phyloP scores from a whole-genome alignment of 1,140 invertebrate species.

The Amyelois transitella region DNA sequence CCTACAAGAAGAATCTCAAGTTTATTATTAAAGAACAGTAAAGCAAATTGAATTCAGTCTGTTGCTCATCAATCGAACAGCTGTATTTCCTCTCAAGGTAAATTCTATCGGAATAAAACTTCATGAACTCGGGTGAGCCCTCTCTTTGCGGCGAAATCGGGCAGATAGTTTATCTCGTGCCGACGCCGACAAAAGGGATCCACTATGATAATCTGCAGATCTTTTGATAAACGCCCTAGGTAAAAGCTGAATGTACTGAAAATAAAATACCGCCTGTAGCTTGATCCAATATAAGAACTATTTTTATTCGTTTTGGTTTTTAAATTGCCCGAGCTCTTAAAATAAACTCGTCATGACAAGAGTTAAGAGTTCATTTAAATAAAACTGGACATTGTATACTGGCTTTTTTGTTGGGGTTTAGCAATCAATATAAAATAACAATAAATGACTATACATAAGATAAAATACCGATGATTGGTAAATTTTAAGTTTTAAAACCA shows the following conservation, averaged over 20 bases:
- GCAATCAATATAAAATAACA: no score
- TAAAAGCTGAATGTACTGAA: not conserved
- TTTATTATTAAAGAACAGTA: no score
- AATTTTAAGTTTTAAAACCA: no score
- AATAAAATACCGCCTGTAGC: not conserved
- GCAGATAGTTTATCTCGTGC: conserved; percentile 58
- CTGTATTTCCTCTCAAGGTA: conserved; percentile 11
- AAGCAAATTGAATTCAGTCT: not conserved
- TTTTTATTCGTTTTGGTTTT: no score
- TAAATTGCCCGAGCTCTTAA: no score
- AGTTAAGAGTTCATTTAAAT: no score
- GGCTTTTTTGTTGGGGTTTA: no score
- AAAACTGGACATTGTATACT: no score
- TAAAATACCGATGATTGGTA: no score
- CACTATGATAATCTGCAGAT: conserved; percentile 56
- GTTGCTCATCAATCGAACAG: not conserved
- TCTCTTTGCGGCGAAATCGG: conserved; percentile 66
- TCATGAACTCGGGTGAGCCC: conserved; percentile 36
- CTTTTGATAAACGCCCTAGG: conserved; percentile 20
- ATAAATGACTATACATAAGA: no score
- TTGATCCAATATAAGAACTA: not conserved
- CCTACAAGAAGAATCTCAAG: no score
- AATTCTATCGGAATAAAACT: conserved; percentile 44
- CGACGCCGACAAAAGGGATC: conserved; percentile 48
- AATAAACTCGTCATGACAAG: no score